These are phyloP conservation scores for Mayetiola destructor DNA, from an alignment of 2,888 invertebrate species.

Conservation along the genomic window DNA sequence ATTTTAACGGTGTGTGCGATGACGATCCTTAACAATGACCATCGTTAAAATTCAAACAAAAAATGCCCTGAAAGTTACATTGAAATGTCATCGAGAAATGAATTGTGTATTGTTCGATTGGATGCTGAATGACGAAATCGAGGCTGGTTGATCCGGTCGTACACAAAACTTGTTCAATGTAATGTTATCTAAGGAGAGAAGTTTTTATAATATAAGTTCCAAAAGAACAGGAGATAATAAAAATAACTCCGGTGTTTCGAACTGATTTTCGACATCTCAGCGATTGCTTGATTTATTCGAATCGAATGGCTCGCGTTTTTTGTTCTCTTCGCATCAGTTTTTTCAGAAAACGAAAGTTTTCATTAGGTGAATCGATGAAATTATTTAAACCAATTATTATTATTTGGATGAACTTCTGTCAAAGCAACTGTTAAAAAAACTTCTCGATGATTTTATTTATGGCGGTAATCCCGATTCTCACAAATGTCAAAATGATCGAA, in stretches of 20 bases:
- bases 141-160: neutral
- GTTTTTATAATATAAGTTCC: no score
- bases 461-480: neutral
- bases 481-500: no score
- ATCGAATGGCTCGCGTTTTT: neutral
- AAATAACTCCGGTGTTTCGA: neutral
- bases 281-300: conserved; percentile 11
- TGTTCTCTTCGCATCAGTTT: no score
- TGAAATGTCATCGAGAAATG: conserved; percentile 9
- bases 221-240: no score
- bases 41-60: neutral
- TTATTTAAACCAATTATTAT: conserved; percentile 10
- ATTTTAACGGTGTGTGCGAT: conserved; percentile 13
- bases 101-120: conserved; percentile 1
- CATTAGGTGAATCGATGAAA: no score
- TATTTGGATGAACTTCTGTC: neutral
- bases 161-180: no score
- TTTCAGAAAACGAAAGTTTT: no score
- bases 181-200: no score
- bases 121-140: neutral
- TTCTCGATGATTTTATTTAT: conserved; percentile 9
- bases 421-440: conserved; percentile 2
- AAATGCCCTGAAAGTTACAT: neutral
- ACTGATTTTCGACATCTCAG: neutral
- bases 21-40: neutral